A percentile compares a stretch with the other conserved stretches of the same genome.
Evolutionary conservation across 2,888 invertebrate species (phyloP).

Genomic region (Erpobdella octoculata): DNA sequence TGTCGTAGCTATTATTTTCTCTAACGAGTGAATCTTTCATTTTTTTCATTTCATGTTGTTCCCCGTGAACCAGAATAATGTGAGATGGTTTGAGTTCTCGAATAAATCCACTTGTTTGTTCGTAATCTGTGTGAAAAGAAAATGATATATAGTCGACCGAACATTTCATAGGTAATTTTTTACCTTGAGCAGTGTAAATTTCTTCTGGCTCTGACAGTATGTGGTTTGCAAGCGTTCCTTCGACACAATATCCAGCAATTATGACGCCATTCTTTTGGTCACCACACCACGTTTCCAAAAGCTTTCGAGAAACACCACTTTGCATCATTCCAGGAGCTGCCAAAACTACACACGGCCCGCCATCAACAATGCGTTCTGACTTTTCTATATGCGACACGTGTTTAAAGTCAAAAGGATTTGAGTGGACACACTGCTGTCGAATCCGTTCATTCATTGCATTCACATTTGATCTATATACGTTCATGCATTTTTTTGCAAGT

Average conservation of each 20-base stretch:
- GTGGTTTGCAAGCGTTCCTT: conserved; percentile 60
- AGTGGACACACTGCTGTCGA: conserved; percentile 88
- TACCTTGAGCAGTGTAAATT: conserved; percentile 86
- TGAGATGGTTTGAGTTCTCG: conserved; percentile 86
- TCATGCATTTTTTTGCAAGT: conserved; percentile 98
- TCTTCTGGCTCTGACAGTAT: conserved; percentile 96
- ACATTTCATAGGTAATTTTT: conserved; percentile 89
- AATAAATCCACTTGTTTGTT: conserved; percentile 94
- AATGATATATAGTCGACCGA: conserved; percentile 98
- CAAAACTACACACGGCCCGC: conserved; percentile 97
- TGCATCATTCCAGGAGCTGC: conserved; percentile 99
- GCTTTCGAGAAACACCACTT: conserved; percentile 87
- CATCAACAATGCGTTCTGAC: conserved; percentile 98
- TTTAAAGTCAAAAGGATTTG: conserved; percentile 95
- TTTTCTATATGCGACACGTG: conserved; percentile 73
- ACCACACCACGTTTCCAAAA: conserved; percentile 98
- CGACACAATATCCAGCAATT: conserved; percentile 74
- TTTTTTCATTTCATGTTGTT: conserved; percentile 95
- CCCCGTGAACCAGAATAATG: conserved; percentile 92
- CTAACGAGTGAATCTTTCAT: too few species aligned
- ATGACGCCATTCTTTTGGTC: conserved; percentile 96
- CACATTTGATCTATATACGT: conserved; percentile 97
- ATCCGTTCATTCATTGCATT: conserved; percentile 99
- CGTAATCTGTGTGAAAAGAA: conserved; percentile 95
- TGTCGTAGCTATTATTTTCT: too few species aligned